phyloP scores from a whole-genome alignment of 2,888 invertebrate genomes.

The Ypsolopha scabrella region DNA sequence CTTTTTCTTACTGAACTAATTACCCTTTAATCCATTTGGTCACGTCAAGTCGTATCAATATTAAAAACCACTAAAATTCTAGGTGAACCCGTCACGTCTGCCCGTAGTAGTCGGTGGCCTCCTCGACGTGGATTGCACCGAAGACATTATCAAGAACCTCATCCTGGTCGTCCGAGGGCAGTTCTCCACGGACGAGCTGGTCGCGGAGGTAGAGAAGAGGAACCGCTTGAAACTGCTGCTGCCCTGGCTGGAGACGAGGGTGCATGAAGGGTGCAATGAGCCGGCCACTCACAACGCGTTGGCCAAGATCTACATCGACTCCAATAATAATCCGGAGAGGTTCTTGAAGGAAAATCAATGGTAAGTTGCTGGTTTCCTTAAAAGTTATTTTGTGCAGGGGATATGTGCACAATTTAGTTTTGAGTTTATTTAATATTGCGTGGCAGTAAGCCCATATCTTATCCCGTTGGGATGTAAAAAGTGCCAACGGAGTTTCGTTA shows the following conservation, averaged over 20 bases:
- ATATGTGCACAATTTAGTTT: too few species aligned
- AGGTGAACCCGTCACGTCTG: conserved; percentile 96
- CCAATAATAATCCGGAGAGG: conserved; percentile 98
- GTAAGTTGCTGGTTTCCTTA: conserved; percentile 23
- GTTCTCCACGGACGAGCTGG: conserved; percentile 98
- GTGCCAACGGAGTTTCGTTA: too few species aligned
- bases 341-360: conserved; percentile 89
- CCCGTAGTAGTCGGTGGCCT: conserved; percentile 98
- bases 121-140: conserved; percentile 97
- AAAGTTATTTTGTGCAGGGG: too few species aligned
- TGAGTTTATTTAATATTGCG: too few species aligned
- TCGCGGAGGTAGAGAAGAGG: conserved; percentile 95
- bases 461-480: too few species aligned
- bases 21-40: too few species aligned
- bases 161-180: conserved; percentile 98
- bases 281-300: conserved; percentile 99
- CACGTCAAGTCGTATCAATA: too few species aligned
- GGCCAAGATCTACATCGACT: conserved; percentile 99
- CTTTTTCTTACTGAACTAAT: too few species aligned
- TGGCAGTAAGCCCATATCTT: too few species aligned
- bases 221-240: conserved; percentile 90
- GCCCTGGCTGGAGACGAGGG: conserved; percentile 97
- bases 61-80: conserved; percentile 3
- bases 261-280: conserved; percentile 97
- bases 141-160: conserved; percentile 98